These are phyloP conservation scores for Sylvia borin DNA, from an alignment of 2,797 vertebrate genomes.

Conservation along the genomic window DNA sequence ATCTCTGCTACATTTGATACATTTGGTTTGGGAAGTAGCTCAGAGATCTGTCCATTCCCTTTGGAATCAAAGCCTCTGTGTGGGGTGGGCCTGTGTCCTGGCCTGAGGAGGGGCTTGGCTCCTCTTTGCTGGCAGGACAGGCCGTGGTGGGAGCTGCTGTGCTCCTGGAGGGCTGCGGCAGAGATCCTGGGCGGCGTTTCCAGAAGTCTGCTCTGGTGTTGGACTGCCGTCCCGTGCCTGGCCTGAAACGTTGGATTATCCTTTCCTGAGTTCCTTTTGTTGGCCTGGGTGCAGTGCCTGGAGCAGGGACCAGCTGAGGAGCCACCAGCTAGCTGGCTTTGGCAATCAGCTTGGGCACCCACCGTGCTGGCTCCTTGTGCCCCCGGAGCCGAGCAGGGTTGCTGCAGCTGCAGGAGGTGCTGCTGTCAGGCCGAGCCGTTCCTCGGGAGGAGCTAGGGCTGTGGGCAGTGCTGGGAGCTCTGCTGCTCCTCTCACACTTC, in stretches of 20 bases:
- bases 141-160: background rate
- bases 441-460: fast-evolving
- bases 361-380: fast-evolving
- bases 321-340: background rate
- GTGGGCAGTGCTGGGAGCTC: background rate
- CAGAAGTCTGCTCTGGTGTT: background rate
- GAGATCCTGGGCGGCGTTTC: background rate
- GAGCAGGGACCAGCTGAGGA: background rate
- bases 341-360: background rate
- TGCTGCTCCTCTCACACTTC: background rate
- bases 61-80: fast-evolving
- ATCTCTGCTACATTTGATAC: fast-evolving
- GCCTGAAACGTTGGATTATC: fast-evolving
- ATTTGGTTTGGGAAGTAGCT: background rate
- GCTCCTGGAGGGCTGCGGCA: background rate
- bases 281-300: background rate
- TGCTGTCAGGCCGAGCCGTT: background rate
- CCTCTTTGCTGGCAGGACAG: background rate
- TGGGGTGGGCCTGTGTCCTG: background rate
- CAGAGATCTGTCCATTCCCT: fast-evolving
- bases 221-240: background rate
- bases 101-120: background rate
- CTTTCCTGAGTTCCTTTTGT: background rate
- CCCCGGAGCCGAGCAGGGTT: background rate
- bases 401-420: background rate